These are phyloP conservation scores for Crotalus viridis DNA, from an alignment of 2,113 vertebrate genomes.

Conservation along the genomic window DNA sequence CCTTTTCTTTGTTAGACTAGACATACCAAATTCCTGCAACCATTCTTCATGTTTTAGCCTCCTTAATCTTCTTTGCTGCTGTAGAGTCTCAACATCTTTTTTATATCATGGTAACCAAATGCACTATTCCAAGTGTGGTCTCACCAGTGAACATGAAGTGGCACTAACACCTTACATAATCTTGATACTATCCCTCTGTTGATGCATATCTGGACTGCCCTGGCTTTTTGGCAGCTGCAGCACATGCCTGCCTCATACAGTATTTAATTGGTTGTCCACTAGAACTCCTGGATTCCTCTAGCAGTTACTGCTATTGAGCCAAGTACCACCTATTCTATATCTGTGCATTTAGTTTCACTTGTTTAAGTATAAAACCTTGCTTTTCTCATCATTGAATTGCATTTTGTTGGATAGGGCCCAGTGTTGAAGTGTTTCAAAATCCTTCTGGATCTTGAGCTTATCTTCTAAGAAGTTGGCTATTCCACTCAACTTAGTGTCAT, in stretches of 20 bases:
- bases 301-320: background rate
- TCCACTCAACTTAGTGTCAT: background rate
- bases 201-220: background rate
- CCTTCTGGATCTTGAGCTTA: background rate
- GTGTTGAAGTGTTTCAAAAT: background rate
- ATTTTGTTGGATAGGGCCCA: background rate
- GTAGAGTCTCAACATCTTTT: too few species aligned
- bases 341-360: background rate
- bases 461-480: background rate
- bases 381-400: background rate
- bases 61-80: too few species aligned
- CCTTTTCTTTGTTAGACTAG: too few species aligned
- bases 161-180: background rate
- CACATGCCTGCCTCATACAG: background rate
- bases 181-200: background rate
- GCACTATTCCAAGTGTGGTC: background rate
- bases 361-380: background rate
- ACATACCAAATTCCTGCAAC: too few species aligned
- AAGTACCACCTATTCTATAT: background rate
- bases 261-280: background rate
- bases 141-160: background rate
- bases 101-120: too few species aligned
- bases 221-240: background rate
- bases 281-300: background rate
- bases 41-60: too few species aligned